Base-by-base conservation (phyloP, 2,113 vertebrate genomes). In the Gorsachius goisagi region DNA sequence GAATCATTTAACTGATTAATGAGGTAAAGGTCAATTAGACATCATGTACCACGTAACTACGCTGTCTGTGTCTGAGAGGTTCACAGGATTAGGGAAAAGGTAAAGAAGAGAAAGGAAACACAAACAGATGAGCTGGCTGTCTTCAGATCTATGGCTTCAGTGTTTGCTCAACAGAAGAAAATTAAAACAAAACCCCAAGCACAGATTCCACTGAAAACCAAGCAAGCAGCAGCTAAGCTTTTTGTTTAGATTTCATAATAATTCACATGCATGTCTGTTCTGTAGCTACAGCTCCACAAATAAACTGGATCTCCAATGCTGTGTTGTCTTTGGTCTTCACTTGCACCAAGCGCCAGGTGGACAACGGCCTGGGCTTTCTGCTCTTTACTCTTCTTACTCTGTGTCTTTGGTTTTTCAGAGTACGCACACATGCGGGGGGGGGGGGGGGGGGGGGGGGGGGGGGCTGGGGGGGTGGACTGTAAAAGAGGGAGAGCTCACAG, bases 121-220 rank as follows among this genome's bases (percentile, higher is more conserved):
- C 64, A 87, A 92, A 82, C 73, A 89, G 21, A 90, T 74, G 52
- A 77, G 28, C 11, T 82, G 32, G 22, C 55, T 72, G 24, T 44
- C 68, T 56, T 89, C 64, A 94, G 68, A 78, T 37, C 80, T 62
- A 35, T 4, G 7, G 44, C 60, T 60, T 87, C 44, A 49, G 2
- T 72, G 58, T 93, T 92, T 90, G 58, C 41, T 68, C 83, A 93
- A 60, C 73, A 91, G 60, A 90, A 45, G 62, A 83, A 83, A 87
- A 89, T 45, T 35, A 49, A 89, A 89, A 55, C 72, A 85, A 82
- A 92, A 33, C 49, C 86, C n/a, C 47, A 56, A 74, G 39, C 27
- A 49, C 2, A 4, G 23, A 50, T 73, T 88, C 45, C 52, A 85
- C 39, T 44, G 63, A 33, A 92, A 88, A 74, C 32, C 52, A 80